Evolutionary conservation across 2,888 invertebrate genomes (phyloP), one percentile per base, ranked within the genome.

Genomic region (Pyrochroa serraticornis): DNA sequence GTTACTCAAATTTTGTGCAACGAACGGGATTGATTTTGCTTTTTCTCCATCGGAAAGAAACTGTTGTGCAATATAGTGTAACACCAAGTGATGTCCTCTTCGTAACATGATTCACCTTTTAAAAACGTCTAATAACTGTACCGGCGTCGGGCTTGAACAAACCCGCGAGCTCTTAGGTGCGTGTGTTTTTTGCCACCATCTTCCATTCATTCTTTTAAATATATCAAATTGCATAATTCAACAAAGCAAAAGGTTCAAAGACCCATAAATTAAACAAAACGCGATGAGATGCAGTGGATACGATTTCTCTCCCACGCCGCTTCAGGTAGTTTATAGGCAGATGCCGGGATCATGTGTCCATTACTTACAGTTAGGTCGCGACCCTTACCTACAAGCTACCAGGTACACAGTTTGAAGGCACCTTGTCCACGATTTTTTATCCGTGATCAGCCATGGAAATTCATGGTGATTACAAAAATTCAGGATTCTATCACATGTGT

Each of bases 281-380:
- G 22, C 22, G 53, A 53, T 46, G 46, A 22, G 22, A 36, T 42
- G 36, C 45, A 22, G 22, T 22, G 22, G 22, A 22, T 22, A 22
- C 22, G 22, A 22, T 22, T 22, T 22, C 42, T 64, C 67, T 69
- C 69, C 68, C 66, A 65, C 65, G 65, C 63, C 47, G 38, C 47
- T 55, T 60, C 60, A 62, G 60, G 62, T 61, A 61, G 37, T 42
- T 46, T 49, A 49, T 47, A 41, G 47, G 60, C 68, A 68, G 66
- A 68, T 66, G 68, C 57, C 43, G 41, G 61, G 57, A 65, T 65
- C 65, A 48, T 63, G 54, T 65, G 58, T 63, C 62, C 37, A 58
- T 55, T 57, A 57, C 51, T 22, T 63, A 65, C 64, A 65, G 64
- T 65, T 65, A 65, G 62, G 61, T 63, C 65, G 58, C 61, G 64